Evolutionary conservation across 2,888 invertebrate species (phyloP).

Genomic region (Eudasyphora cyanicolor): DNA sequence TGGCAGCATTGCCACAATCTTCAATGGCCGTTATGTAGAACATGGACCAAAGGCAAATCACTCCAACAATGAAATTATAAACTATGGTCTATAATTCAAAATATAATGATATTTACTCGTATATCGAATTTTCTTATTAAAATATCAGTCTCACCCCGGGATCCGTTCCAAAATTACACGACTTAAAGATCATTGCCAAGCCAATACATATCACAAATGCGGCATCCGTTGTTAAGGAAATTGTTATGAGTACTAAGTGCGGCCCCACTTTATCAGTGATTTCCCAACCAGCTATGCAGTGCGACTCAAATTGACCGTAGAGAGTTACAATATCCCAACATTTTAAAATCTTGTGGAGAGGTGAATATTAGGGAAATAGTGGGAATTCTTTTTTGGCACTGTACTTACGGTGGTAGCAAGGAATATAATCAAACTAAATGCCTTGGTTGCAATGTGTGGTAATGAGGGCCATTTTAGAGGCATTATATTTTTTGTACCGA

Average conservation of each 20-base stretch:
- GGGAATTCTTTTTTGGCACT: neutral
- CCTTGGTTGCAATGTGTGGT: neutral
- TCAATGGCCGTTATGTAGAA: slow-evolving; percentile 36
- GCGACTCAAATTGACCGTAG: slow-evolving; percentile 15
- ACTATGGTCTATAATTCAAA: slow-evolving; percentile 55
- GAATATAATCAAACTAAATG: neutral
- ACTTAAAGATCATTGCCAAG: slow-evolving; percentile 26
- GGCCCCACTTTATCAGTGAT: slow-evolving; percentile 45
- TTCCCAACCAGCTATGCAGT: slow-evolving; percentile 59
- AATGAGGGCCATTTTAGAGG: slow-evolving; percentile 12
- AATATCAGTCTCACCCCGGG: slow-evolving; percentile 52
- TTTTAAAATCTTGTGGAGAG: slow-evolving; percentile 47
- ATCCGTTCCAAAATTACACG: slow-evolving; percentile 61
- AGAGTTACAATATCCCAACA: slow-evolving; percentile 35
- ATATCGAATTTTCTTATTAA: neutral
- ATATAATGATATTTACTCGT: neutral
- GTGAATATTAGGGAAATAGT: neutral
- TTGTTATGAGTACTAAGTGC: slow-evolving; percentile 24
- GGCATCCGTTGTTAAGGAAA: slow-evolving; percentile 42
- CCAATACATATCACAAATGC: slow-evolving; percentile 37
- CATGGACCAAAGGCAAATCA: slow-evolving; percentile 38
- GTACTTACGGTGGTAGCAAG: neutral
- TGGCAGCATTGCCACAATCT: slow-evolving; percentile 51
- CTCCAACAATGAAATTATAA: slow-evolving; percentile 61
- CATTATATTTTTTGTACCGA: too few relatives aligned